Conservation (phyloP, 2,888 invertebrate genomes). For the Epinotia demarniana region DNA sequence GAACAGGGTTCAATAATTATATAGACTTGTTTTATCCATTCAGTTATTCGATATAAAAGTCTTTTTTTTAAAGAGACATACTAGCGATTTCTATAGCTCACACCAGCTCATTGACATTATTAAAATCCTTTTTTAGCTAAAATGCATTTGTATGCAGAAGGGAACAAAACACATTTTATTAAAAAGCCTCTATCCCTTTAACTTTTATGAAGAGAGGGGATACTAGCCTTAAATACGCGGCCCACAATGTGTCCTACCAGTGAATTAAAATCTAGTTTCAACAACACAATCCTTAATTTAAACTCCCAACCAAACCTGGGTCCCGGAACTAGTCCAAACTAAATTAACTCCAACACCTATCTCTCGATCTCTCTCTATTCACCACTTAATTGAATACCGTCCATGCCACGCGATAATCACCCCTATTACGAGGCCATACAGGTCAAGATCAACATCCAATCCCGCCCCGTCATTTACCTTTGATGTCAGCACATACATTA, state of each 20-base stretch:
- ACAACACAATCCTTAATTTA: neutral
- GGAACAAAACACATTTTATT: no score
- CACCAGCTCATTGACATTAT: no score
- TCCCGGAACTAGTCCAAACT: constrained; percentile 25
- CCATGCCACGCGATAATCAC: neutral
- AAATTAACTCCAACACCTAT: constrained; percentile 38
- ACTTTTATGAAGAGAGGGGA: no score
- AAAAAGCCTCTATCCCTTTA: no score
- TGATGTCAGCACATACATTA: constrained; percentile 13
- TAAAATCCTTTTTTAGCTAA: no score
- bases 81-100: no score
- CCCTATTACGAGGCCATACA: neutral
- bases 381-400: constrained; percentile 33
- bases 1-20: no score
- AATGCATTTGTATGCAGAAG: no score
- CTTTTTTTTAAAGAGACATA: no score
- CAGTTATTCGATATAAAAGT: no score
- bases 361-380: constrained; percentile 32
- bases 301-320: neutral
- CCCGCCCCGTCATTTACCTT: constrained; percentile 11
- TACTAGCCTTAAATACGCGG: no score
- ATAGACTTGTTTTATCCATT: no score
- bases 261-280: neutral
- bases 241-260: neutral
- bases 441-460: neutral